Base-by-base conservation (phyloP, 1,140 invertebrate species). In the Linepithema humile region DNA sequence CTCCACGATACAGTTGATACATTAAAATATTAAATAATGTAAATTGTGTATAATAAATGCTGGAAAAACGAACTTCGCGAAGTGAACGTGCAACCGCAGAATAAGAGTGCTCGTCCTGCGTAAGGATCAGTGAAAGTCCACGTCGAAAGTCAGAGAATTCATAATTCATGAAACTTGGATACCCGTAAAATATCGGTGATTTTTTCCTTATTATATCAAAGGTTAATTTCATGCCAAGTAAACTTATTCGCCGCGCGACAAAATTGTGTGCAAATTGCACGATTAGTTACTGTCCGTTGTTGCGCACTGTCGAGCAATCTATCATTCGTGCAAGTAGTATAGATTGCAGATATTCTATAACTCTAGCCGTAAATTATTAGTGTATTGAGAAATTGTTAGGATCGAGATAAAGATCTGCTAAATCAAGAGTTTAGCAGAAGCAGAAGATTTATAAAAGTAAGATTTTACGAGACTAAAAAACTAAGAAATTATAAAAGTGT, bases 41-140 rank as follows among this genome's bases (percentile, higher is more conserved):
- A 4, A 15, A 3, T 48, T 40, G 43, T 4, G 2, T 23, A 9
- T 20, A 29, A n/a, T 55, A 40, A 77, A 77, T 40, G 48, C 9
- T 0, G 3, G 4, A 62, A 10, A 29, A 55, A 53, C 6, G 38
- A 15, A 60, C 23, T 67, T 55, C 12, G 45, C 23, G 23, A 55
- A 80, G 64, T 65, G 60, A 77, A 77, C 26, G 72, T 45, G 55
- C 7, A 38, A 9, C 26, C 32, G 43, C 43, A 7, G 59, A 38
- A 48, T 65, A 26, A 77, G 45, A 77, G 20, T 43, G 26, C 50
- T 80, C 75, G 75, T 80, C 75, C 75, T 70, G 75, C 64, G 75
- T 80, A 80, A 80, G 75, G 75, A 80, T 69, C 75, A 80, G 75
- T 80, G 75, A 80, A 80, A 80, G 75, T 80, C 62, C 6, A 5